phyloP scores from a whole-genome alignment of 2,888 invertebrate genomes.

The Drosophila fulvimacula region DNA sequence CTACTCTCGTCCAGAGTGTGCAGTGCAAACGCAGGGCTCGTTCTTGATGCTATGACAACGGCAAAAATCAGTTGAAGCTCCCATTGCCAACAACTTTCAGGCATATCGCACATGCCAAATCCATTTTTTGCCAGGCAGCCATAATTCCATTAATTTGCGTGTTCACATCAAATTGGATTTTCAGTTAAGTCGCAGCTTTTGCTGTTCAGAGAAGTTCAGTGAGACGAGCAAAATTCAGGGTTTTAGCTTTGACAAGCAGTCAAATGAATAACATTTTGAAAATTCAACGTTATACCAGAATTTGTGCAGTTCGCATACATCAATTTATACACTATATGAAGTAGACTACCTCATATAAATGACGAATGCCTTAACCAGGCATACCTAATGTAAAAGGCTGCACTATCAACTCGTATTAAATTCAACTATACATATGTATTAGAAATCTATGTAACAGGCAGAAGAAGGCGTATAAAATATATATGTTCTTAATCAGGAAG shows the following conservation, averaged over 20 bases:
- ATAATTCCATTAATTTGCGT: slow-evolving; percentile 74
- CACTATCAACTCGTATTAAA: neutral
- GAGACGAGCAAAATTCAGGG: slow-evolving; percentile 18
- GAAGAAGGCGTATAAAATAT: too few relatives aligned
- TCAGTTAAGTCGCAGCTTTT: slow-evolving; percentile 42
- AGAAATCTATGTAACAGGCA: too few relatives aligned
- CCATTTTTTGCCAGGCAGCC: slow-evolving; percentile 47
- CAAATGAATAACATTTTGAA: slow-evolving; percentile 24
- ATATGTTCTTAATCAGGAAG: too few relatives aligned
- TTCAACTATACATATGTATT: neutral
- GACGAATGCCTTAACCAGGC: neutral
- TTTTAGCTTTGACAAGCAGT: slow-evolving; percentile 28
- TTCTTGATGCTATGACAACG: slow-evolving; percentile 40
- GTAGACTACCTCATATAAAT: neutral
- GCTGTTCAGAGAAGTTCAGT: slow-evolving; percentile 20
- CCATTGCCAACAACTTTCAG: slow-evolving; percentile 57
- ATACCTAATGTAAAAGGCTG: neutral
- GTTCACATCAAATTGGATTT: slow-evolving; percentile 62
- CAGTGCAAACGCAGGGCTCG: neutral
- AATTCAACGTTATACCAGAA: slow-evolving; percentile 6
- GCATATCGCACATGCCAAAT: slow-evolving; percentile 63
- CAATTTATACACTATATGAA: too few relatives aligned
- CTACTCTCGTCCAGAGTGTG: slow-evolving; percentile 11
- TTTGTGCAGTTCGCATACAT: slow-evolving; percentile 1
- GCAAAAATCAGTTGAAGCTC: slow-evolving; percentile 51